These are phyloP conservation scores for Ectemnius lituratus DNA, from an alignment of 2,888 invertebrate genomes.

Conservation along the genomic window DNA sequence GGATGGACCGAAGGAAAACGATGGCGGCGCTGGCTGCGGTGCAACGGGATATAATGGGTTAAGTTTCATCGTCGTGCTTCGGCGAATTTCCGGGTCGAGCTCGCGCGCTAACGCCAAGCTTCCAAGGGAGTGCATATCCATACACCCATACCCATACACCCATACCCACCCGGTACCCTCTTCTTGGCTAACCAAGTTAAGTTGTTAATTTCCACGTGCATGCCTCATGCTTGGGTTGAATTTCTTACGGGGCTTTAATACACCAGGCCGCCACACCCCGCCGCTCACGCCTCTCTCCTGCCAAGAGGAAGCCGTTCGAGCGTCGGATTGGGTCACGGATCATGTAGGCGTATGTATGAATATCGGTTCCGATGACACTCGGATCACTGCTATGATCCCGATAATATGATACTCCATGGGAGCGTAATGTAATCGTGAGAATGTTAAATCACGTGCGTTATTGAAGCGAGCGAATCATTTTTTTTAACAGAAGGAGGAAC, in stretches of 20 bases:
- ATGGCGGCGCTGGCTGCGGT: slow-evolving; percentile 15
- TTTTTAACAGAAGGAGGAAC: too few species aligned
- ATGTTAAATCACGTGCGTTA: too few species aligned
- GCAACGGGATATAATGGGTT: slow-evolving; percentile 67
- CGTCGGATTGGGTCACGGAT: too few species aligned
- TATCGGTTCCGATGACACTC: too few species aligned
- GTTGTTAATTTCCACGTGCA: slow-evolving; percentile 67
- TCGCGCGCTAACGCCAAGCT: slow-evolving; percentile 55
- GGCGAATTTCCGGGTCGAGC: slow-evolving; percentile 68
- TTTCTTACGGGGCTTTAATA: slow-evolving; percentile 57
- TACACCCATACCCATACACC: too few species aligned
- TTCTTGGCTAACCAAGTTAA: slow-evolving; percentile 66
- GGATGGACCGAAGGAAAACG: slow-evolving; percentile 43
- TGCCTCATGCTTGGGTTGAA: slow-evolving; percentile 60
- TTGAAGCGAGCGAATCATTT: too few species aligned
- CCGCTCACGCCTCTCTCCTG: not conserved
- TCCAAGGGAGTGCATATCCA: slow-evolving; percentile 51
- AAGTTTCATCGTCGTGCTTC: slow-evolving; percentile 70
- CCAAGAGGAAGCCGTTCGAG: too few species aligned
- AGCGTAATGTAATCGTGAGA: too few species aligned
- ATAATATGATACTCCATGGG: too few species aligned
- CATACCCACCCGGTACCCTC: slow-evolving; percentile 31
- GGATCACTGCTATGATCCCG: too few species aligned
- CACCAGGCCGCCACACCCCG: slow-evolving; percentile 7
- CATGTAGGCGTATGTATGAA: too few species aligned